These are phyloP conservation scores for Pituophis catenifer DNA, from an alignment of 2,113 vertebrate species.

Conservation along the genomic window DNA sequence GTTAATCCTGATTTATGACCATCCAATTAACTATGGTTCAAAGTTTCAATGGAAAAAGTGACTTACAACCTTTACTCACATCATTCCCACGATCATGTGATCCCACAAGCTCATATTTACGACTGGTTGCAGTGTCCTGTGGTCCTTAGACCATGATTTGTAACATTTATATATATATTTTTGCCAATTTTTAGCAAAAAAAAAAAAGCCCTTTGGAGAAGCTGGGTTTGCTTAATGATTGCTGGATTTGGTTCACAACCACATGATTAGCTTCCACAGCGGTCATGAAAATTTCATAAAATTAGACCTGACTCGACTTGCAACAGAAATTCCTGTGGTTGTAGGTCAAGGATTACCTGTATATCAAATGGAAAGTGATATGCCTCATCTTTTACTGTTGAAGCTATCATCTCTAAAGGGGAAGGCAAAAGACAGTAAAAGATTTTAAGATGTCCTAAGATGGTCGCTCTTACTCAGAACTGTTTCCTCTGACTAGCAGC, in stretches of 20 bases:
- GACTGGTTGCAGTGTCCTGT: neutral
- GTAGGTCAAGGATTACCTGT: neutral
- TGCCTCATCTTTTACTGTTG: neutral
- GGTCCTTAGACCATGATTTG: neutral
- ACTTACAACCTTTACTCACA: neutral
- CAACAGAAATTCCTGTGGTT: neutral
- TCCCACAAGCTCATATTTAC: neutral
- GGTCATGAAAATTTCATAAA: neutral
- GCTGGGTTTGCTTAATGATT: neutral
- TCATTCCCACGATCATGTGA: neutral
- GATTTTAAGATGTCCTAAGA: neutral
- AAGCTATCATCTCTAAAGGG: neutral
- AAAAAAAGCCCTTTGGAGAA: neutral
- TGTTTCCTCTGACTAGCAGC: neutral
- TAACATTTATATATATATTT: neutral
- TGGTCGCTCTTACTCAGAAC: neutral
- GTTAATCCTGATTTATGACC: neutral
- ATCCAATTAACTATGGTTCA: neutral
- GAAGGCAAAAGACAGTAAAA: neutral
- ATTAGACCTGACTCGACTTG: neutral
- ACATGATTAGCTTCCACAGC: neutral
- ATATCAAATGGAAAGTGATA: neutral
- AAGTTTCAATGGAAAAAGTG: neutral
- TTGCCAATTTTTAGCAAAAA: neutral
- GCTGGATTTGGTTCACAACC: neutral